Conservation (phyloP, 1,140 invertebrate genomes). For the Antheraea mylitta region DNA sequence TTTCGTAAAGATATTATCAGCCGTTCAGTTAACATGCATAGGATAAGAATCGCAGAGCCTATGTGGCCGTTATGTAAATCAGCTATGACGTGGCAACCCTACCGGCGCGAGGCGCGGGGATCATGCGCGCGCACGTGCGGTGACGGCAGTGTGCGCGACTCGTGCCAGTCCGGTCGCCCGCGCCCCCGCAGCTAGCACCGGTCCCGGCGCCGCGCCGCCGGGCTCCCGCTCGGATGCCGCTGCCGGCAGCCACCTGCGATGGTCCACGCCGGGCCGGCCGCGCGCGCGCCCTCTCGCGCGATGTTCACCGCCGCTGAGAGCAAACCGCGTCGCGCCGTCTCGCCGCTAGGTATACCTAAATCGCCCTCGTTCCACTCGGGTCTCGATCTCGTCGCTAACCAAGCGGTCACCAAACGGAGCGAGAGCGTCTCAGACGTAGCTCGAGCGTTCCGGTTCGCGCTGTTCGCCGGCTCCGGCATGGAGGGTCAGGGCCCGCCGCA, state of each 20-base stretch:
- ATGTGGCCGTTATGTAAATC: constrained; percentile 32
- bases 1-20: background rate
- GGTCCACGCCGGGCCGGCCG: constrained; percentile 74
- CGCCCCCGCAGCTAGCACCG: constrained; percentile 61
- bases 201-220: constrained; percentile 56
- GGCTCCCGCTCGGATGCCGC: constrained; percentile 67
- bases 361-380: constrained; percentile 92
- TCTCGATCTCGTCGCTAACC: constrained; percentile 85
- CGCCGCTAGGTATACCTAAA: constrained; percentile 86
- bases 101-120: constrained; percentile 32
- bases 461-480: constrained; percentile 57
- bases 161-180: constrained; percentile 62
- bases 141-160: constrained; percentile 37
- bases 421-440: constrained; percentile 75
- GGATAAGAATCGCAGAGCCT: constrained; percentile 6
- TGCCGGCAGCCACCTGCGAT: constrained; percentile 75
- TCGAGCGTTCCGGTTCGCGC: constrained; percentile 71
- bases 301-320: constrained; percentile 77
- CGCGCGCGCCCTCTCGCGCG: constrained; percentile 72
- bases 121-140: constrained; percentile 33
- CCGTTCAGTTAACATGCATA: constrained; percentile 2
- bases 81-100: constrained; percentile 25
- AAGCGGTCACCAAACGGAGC: constrained; percentile 68
- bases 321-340: constrained; percentile 76
- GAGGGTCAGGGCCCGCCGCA: constrained; percentile 57